Base-by-base conservation (phyloP, 2,888 invertebrate species). In the Acleris literana region DNA sequence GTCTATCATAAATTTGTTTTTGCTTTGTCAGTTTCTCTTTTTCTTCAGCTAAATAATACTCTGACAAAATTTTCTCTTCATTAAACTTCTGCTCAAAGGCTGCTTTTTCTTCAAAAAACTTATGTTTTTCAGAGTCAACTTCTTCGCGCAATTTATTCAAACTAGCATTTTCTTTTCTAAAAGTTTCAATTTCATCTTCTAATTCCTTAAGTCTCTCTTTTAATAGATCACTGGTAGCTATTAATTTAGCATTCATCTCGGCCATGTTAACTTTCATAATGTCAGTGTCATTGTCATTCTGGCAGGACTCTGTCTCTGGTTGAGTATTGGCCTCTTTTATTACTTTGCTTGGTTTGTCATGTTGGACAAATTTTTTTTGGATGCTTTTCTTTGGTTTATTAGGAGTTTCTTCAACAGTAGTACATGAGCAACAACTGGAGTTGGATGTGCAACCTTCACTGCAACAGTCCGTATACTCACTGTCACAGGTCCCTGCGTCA, bases 11-110 rank as follows among this genome's bases (percentile, higher is more conserved):
- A 59, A 94, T 93, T 69, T 92, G 88, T 76, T 94, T 95, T 74
- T 96, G 95, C 69, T 95, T 94, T n/a, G 88, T 87, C 9, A 96
- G 81, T 79, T 95, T 95, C 74, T 95, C 94, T 70, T 94, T 94
- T 81, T 96, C 96, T 75, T 96, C 95, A 68, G 95, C 94, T 74
- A 96, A 81, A 81, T 94, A 94, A 72, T 94, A 94, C 80, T 95
- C 95, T 25, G 94, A 88, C 72, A 94, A 90, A 57, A 94, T 94
- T 80, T 94, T 94, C 70, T 95, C 95, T 81, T 95, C 95, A 77
- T 94, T 94, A 39, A 94, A 88, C 64, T 94, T 94, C 65, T 94
- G 94, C 78, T 94, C 92, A 74, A 93, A 91, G 54, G 88, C 85
- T 51, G 91, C 83, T 75, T 94, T 94, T 68, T 96, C 95, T 77